phyloP scores from a whole-genome alignment of 2,797 vertebrate genomes.

The Danio aesculapii region DNA sequence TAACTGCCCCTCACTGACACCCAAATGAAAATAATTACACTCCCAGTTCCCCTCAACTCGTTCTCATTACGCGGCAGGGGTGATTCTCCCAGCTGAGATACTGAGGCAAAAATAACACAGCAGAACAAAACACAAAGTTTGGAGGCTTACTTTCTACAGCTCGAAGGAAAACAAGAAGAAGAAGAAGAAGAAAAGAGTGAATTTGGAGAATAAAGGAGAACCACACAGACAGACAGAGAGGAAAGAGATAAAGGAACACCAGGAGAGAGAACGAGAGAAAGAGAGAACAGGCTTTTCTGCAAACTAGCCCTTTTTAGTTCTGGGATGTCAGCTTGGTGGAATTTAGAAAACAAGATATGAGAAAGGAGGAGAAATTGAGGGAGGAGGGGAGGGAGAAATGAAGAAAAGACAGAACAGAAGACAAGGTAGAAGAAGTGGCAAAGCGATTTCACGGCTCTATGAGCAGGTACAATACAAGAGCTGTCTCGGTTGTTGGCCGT shows the following conservation, averaged over 20 bases:
- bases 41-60: conserved; percentile 74
- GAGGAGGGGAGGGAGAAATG: conserved; percentile 7
- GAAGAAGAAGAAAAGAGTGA: background rate
- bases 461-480: conserved; percentile 57
- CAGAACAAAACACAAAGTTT: conserved; percentile 58
- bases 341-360: conserved; percentile 46
- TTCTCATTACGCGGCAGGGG: conserved; percentile 74
- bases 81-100: conserved; percentile 61
- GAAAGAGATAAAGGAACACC: background rate
- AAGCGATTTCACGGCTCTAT: conserved; percentile 62
- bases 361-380: conserved; percentile 22
- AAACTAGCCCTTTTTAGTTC: conserved; percentile 49
- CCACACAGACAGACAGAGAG: background rate
- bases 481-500: conserved; percentile 44
- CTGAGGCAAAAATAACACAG: conserved; percentile 49
- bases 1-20: conserved; percentile 65
- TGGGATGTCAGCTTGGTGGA: conserved; percentile 45
- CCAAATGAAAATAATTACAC: conserved; percentile 83
- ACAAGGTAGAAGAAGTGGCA: conserved; percentile 47
- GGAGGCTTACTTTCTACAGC: conserved; percentile 31
- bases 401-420: conserved; percentile 40
- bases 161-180: background rate
- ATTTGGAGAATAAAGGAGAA: conserved; percentile 12
- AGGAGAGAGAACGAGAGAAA: background rate
- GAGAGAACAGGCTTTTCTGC: conserved; percentile 2